Evolutionary conservation across 2,797 vertebrate genomes (phyloP), one percentile per base, ranked within the genome.

Genomic region (Sus cebifrons): DNA sequence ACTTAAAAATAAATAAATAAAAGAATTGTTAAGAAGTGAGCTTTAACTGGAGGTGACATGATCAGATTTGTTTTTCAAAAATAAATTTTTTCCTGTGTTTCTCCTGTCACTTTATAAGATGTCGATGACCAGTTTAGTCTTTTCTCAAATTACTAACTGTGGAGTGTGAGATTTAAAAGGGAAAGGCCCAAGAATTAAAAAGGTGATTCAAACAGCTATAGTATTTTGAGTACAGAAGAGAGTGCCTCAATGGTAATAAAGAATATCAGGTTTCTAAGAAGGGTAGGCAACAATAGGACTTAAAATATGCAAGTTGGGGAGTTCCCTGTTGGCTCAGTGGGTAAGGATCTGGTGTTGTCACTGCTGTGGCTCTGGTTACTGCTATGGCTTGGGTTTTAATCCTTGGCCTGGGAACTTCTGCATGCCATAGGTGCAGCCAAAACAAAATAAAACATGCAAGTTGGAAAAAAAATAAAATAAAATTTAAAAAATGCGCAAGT

Each of bases 211-310:
- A 32, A 79, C 44, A 62, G 12, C n/a, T 81, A 71, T 20, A 40
- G 0, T 56, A 25, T 95, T 88, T 95, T 83, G 70, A 94, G 71
- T 85, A 83, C 21, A 86, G 44, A 77, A 21, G 6, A 7, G 3
- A 96, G 62, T 56, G 27, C 52, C 85, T 89, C 70, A 81, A 27
- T 94, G 27, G 25, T 64, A 29, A 52, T 71, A 77, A 94, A 81
- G 13, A 85, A 86, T 93, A 73, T 68, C 27, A 86, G 11, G 49
- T 67, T 91, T 83, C 78, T 91, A 18, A 68, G 27, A 65, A 92
- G 75, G 20, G 9, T 77, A 49, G 62, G 52, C 88, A 65, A 49
- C 25, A 67, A 49, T 68, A 89, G 68, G 32, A 83, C 77, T 90
- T 86, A 77, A 93, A 87, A 83, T 82, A 82, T 17, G 77, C 27